Conservation (phyloP, 2,888 invertebrate species). For the Polyploca ridens region DNA sequence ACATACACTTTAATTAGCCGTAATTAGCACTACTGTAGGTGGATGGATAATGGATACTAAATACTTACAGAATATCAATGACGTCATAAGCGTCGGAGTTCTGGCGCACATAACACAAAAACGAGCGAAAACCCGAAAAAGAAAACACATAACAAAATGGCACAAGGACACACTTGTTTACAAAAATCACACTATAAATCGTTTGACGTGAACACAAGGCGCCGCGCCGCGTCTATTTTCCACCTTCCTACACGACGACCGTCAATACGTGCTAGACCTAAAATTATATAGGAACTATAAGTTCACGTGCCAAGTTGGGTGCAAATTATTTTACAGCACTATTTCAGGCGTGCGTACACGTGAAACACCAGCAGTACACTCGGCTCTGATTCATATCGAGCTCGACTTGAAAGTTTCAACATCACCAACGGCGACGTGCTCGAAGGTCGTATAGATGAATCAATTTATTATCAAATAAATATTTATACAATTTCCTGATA, state of each 20-base stretch:
- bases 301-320: conserved; percentile 59
- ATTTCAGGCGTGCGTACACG: conserved; percentile 70
- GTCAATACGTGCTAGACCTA: conserved; percentile 29
- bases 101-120: neutral
- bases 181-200: conserved; percentile 23
- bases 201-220: conserved; percentile 21
- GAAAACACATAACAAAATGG: conserved; percentile 5
- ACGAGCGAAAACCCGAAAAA: conserved; percentile 6
- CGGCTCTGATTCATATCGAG: conserved; percentile 70
- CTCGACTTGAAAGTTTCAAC: conserved; percentile 70
- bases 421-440: conserved; percentile 34
- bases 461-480: conserved; percentile 8
- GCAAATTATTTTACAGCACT: conserved; percentile 66
- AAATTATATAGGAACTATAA: conserved; percentile 39
- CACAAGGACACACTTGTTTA: conserved; percentile 20
- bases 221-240: conserved; percentile 23
- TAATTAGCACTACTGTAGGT: neutral
- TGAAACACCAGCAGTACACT: conserved; percentile 56
- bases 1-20: neutral
- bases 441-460: conserved; percentile 9
- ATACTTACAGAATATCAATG: neutral
- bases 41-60: neutral
- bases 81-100: neutral
- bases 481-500: neutral
- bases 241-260: conserved; percentile 25